Conservation (phyloP, 2,797 vertebrate species). For the Ciconia nigra region DNA sequence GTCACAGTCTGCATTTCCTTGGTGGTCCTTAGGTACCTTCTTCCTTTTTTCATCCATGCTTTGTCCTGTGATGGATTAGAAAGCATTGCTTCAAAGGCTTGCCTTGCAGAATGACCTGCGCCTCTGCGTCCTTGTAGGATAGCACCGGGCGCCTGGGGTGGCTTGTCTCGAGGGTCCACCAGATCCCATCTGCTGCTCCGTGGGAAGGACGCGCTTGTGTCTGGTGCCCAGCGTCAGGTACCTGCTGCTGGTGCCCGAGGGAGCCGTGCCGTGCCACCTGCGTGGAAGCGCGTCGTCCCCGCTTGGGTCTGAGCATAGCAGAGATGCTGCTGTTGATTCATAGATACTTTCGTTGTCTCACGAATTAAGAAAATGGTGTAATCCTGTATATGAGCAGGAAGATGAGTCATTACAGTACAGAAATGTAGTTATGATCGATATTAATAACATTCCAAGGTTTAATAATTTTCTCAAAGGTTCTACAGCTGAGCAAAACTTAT, state of each 20-base stretch:
- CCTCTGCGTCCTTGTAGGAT: neutral
- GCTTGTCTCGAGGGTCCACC: neutral
- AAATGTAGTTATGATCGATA: neutral
- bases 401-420: neutral
- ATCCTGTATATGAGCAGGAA: neutral
- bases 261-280: neutral
- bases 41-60: neutral
- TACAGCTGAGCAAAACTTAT: neutral
- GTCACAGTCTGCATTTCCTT: neutral
- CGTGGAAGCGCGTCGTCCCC: rapidly evolving
- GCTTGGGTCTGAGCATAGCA: neutral
- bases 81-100: neutral
- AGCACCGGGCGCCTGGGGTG: rapidly evolving
- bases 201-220: neutral
- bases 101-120: neutral
- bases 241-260: neutral
- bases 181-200: neutral
- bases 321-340: neutral
- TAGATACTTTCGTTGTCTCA: rapidly evolving
- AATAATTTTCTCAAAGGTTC: neutral
- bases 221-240: neutral
- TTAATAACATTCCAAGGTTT: neutral
- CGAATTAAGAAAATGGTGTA: neutral
- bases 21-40: neutral
- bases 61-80: neutral